Evolutionary conservation across 2,888 invertebrate genomes (phyloP), one percentile per base, ranked within the genome.

Genomic region (Pterobdella sp.): DNA sequence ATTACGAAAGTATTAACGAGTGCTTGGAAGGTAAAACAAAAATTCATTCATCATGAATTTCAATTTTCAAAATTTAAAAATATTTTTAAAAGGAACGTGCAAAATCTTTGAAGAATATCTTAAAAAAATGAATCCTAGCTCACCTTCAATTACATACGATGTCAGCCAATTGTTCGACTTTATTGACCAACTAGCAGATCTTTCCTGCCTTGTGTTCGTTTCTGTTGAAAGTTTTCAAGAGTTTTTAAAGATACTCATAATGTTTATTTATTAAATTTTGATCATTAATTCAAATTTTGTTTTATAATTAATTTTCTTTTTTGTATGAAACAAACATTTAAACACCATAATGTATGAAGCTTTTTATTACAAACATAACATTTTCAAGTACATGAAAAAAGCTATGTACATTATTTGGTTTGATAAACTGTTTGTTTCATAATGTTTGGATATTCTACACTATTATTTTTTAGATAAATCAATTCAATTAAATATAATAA

Each of bases 61-160:
- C 22, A 26, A 70, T 26, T 36, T 42, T 68, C 14, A 42, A 42
- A 35, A 31, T 32, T 14, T 10, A 4, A 35, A 34, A 35, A 31
- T 71, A 34, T 71, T 1, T 70, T 60, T 42, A 68, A 14, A 80
- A 89, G 89, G 89, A 49, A 94, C 99, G 18, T 98, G 98, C 84
- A 96, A 96, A 86, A 97, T 98, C 77, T 98, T 94, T 82, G 98
- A 99, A 82, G 97, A 98, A 81, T 97, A 98, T 84, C 85, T 98
- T 78, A 98, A 98, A 83, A 88, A 92, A 75, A 88, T 92, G 80
- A 95, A 97, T 82, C 97, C 98, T 0, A 91, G 93, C 81, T 92
- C 93, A 26, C 93, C 94, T 0, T 93, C 93, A 0, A 98, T 98
- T 76, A 97, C 97, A 0, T 99, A 98, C 81, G 97, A 98, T 83